Evolutionary conservation across 2,888 invertebrate genomes (phyloP).

Genomic region (Eilema depressum): DNA sequence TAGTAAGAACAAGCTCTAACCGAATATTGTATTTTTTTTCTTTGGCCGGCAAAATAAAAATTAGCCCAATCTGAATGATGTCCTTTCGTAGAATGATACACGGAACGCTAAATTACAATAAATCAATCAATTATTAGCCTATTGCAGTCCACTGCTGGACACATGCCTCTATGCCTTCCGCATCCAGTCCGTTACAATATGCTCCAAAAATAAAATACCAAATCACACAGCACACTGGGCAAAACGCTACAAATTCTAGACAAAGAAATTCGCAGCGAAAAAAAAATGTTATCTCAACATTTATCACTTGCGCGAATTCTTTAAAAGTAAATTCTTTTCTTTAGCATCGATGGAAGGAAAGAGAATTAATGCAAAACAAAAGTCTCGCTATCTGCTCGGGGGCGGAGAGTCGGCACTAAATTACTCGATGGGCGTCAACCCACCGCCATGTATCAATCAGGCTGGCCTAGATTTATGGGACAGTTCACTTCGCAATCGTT

Average conservation of each 20-base stretch:
- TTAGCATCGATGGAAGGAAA: conserved; percentile 63
- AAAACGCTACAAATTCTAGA: conserved; percentile 33
- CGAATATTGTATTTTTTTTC: too few species aligned
- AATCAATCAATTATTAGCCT: too few species aligned
- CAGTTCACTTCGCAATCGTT: conserved; percentile 86
- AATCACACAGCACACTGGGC: conserved; percentile 39
- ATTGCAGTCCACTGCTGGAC: too few species aligned
- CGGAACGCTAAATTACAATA: too few species aligned
- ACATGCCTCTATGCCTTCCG: too few species aligned
- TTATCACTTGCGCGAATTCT: conserved; percentile 53
- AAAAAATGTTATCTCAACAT: conserved; percentile 51
- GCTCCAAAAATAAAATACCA: conserved; percentile 14
- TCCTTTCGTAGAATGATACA: too few species aligned
- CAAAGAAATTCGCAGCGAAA: conserved; percentile 30
- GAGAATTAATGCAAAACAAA: conserved; percentile 87
- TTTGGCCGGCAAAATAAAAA: too few species aligned
- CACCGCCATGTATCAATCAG: conserved; percentile 88
- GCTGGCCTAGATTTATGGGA: conserved; percentile 82
- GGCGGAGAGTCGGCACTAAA: conserved; percentile 89
- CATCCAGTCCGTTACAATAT: background rate
- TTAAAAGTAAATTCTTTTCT: conserved; percentile 58
- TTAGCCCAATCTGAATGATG: too few species aligned
- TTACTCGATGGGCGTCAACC: conserved; percentile 89
- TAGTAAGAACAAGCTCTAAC: too few species aligned
- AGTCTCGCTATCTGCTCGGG: conserved; percentile 85